Percentiles rank a stretch among this genome's conserved stretches.
Conservation (phyloP, 2,888 invertebrate species). For the Odontothrips loti region DNA sequence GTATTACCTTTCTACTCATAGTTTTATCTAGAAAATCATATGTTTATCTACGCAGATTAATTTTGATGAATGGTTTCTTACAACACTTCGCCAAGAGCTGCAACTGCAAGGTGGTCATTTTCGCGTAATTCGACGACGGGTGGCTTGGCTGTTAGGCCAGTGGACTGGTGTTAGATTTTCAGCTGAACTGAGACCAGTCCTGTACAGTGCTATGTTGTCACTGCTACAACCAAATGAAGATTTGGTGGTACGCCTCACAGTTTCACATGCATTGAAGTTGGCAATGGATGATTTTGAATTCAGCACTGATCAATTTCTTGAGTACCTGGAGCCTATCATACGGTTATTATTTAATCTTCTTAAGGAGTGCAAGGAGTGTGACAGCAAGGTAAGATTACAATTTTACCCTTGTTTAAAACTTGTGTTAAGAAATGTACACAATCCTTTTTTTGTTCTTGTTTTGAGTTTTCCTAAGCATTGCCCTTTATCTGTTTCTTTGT, state of each 20-base stretch:
- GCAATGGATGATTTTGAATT: conserved; percentile 92
- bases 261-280: conserved; percentile 76
- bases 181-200: conserved; percentile 67
- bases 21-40: conserved; percentile 20
- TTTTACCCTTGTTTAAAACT: conserved; percentile 4
- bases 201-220: conserved; percentile 74
- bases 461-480: not conserved
- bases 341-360: conserved; percentile 75
- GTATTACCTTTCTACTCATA: not conserved
- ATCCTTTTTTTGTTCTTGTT: too few relatives aligned
- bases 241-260: conserved; percentile 81
- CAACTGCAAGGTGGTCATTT: conserved; percentile 77
- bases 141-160: conserved; percentile 77
- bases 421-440: not conserved
- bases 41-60: conserved; percentile 59
- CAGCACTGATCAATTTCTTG: conserved; percentile 76
- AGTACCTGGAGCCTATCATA: conserved; percentile 71
- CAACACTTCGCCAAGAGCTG: conserved; percentile 74
- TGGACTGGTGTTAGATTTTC: conserved; percentile 74
- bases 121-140: conserved; percentile 74
- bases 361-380: conserved; percentile 84
- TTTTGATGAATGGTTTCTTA: conserved; percentile 88
- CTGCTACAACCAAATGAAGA: conserved; percentile 74
- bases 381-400: conserved; percentile 66
- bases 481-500: conserved; percentile 34